These are phyloP conservation scores for Tupaia chinensis DNA, from an alignment of 2,113 vertebrate species.

Conservation along the genomic window DNA sequence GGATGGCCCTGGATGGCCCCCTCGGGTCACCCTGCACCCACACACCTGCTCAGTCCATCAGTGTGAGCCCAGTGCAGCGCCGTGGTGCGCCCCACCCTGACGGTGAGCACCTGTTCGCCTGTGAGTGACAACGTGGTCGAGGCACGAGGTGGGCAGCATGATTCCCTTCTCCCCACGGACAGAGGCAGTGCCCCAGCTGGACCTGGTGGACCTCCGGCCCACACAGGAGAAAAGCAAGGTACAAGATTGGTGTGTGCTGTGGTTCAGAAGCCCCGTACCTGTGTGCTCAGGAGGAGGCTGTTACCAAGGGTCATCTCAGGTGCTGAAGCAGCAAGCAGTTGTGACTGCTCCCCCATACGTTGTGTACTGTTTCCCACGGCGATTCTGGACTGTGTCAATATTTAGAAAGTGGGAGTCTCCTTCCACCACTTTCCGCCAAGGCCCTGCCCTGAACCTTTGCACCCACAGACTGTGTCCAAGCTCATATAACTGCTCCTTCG, in stretches of 20 bases:
- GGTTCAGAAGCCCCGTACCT: neutral
- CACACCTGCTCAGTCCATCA: neutral
- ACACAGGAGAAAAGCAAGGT: neutral
- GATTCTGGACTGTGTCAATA: neutral
- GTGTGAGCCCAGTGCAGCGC: neutral
- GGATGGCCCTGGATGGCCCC: neutral
- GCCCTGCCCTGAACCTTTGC: neutral
- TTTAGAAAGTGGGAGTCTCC: neutral
- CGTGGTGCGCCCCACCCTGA: slow-evolving; percentile 21
- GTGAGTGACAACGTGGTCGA: slow-evolving; percentile 60
- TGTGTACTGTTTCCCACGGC: neutral
- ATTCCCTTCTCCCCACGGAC: slow-evolving; percentile 76
- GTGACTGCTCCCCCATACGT: neutral
- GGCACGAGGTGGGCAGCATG: slow-evolving; percentile 76
- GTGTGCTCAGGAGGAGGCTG: neutral
- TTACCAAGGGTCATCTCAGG: neutral
- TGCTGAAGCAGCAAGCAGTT: neutral
- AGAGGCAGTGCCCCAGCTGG: slow-evolving; percentile 73
- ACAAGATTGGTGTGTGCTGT: neutral
- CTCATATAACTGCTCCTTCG: too few species aligned
- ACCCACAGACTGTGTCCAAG: too few species aligned
- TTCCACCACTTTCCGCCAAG: neutral
- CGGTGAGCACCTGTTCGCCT: slow-evolving; percentile 48
- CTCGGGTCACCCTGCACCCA: accelerated
- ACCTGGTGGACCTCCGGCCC: too few species aligned